These are phyloP conservation scores for Channallabes apus DNA, from an alignment of 2,797 vertebrate genomes.

Conservation along the genomic window DNA sequence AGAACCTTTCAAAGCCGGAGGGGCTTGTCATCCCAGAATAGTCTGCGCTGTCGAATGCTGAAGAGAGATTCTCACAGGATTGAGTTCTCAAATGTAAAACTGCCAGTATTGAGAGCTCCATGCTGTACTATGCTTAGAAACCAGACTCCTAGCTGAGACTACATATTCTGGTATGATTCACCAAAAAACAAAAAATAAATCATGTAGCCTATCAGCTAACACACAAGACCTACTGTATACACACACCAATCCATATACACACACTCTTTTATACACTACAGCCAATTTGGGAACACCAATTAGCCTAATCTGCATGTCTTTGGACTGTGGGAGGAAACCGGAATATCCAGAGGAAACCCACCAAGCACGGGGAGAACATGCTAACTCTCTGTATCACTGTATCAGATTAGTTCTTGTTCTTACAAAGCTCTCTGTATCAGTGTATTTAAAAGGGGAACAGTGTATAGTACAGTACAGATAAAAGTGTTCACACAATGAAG, in stretches of 20 bases:
- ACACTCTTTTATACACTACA: no score
- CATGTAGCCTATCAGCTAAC: neutral
- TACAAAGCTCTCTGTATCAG: neutral
- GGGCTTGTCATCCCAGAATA: conserved; percentile 17
- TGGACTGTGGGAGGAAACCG: no score
- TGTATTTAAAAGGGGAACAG: neutral
- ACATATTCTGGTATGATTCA: neutral
- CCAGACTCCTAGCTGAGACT: neutral
- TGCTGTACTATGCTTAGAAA: neutral
- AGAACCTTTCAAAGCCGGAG: neutral
- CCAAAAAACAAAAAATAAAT: neutral
- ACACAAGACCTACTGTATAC: neutral
- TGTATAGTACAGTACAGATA: neutral
- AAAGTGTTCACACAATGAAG: neutral
- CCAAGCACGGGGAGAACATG: no score
- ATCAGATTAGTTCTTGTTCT: neutral
- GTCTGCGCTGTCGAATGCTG: neutral
- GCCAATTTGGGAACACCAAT: no score
- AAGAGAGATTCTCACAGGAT: neutral
- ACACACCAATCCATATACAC: no score
- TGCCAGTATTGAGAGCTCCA: neutral
- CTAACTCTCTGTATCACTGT: no score
- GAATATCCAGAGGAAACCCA: no score
- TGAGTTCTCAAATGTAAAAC: neutral
- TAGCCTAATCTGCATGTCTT: no score